phyloP scores from a whole-genome alignment of 2,888 invertebrate genomes.

The Chloroclysta siterata region DNA sequence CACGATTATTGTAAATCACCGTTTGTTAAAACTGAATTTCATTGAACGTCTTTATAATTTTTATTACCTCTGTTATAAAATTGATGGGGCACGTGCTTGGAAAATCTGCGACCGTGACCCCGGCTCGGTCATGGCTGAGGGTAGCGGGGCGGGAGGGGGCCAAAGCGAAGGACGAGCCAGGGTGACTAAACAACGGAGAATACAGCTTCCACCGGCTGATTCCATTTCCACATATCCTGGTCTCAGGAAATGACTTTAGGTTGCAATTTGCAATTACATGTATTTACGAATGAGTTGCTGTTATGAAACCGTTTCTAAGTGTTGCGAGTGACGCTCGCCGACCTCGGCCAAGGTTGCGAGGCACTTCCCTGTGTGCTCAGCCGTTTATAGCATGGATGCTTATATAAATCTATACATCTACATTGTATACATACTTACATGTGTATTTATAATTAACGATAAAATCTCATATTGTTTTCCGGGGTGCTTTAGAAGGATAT shows the following conservation, averaged over 20 bases:
- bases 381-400: constrained; percentile 66
- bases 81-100: constrained; percentile 59
- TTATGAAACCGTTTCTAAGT: constrained; percentile 77
- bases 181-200: constrained; percentile 37
- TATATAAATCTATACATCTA: constrained; percentile 53
- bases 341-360: constrained; percentile 80
- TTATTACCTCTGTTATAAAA: constrained; percentile 49
- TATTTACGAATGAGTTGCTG: constrained; percentile 59
- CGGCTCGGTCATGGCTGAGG: constrained; percentile 66
- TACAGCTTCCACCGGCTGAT: constrained; percentile 41
- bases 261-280: constrained; percentile 48
- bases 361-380: constrained; percentile 80
- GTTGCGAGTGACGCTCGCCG: constrained; percentile 76
- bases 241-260: constrained; percentile 44
- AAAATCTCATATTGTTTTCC: constrained; percentile 57
- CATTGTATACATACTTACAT: constrained; percentile 36
- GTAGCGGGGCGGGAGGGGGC: constrained; percentile 55
- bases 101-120: constrained; percentile 80
- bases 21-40: constrained; percentile 13
- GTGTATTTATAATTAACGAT: constrained; percentile 44
- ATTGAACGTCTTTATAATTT: constrained; percentile 32
- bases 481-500: constrained; percentile 39
- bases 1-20: constrained; percentile 5
- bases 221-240: constrained; percentile 37
- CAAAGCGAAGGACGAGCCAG: constrained; percentile 56